Evolutionary conservation across 2,888 invertebrate species (phyloP).

Genomic region (Stenichneumon culpator): DNA sequence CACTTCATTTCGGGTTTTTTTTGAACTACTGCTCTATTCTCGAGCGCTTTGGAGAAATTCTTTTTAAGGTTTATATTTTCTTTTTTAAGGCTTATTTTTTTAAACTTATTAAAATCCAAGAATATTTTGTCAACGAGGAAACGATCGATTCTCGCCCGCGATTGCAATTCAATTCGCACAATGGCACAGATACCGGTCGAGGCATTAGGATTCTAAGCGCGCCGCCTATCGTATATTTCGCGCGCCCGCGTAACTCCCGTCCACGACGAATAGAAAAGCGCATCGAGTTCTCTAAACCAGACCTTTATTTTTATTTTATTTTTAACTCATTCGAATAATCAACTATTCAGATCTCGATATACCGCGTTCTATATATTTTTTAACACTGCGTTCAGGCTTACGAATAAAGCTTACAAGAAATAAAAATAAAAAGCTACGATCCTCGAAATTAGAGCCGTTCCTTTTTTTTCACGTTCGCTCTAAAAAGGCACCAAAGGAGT

Average conservation of each 20-base stretch:
- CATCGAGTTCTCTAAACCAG: not conserved
- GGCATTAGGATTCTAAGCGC: slow-evolving; percentile 65
- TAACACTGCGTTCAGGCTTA: not conserved
- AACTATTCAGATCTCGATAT: not conserved
- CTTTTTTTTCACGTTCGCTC: too few relatives aligned
- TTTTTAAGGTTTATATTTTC: too few relatives aligned
- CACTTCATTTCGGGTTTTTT: too few relatives aligned
- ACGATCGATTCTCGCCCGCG: slow-evolving; percentile 41
- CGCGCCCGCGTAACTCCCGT: slow-evolving; percentile 15
- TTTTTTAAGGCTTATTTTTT: too few relatives aligned
- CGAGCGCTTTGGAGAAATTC: too few relatives aligned
- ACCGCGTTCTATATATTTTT: not conserved
- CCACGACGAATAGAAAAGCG: not conserved
- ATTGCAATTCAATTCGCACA: slow-evolving; percentile 64
- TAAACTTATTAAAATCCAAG: too few relatives aligned
- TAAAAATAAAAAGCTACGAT: too few relatives aligned
- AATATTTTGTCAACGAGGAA: not conserved
- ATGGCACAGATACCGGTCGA: slow-evolving; percentile 61
- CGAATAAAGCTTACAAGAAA: not conserved
- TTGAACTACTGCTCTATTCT: too few relatives aligned
- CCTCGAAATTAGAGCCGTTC: too few relatives aligned
- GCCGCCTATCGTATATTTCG: not conserved
- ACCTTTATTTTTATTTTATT: not conserved
- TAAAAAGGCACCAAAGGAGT: too few relatives aligned
- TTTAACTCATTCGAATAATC: not conserved